Percentiles rank a stretch among this genome's conserved stretches.
Evolutionary conservation across 2,888 invertebrate genomes (phyloP).

Genomic region (Tetheella fluctuosa): DNA sequence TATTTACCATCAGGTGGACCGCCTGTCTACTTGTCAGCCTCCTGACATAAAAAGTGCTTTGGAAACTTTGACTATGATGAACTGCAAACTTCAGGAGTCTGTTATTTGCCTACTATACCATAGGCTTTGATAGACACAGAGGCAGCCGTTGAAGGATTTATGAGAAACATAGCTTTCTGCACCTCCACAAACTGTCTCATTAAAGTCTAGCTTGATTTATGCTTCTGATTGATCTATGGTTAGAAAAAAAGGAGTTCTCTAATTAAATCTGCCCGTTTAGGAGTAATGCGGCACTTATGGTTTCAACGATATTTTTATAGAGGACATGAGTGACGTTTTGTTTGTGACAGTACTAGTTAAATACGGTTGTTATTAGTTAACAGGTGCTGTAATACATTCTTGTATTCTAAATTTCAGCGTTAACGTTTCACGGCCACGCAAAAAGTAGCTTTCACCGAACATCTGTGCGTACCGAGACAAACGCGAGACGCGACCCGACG

Average conservation of each 20-base stretch:
- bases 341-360: not conserved
- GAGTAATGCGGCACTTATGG: constrained; percentile 1
- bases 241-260: constrained; percentile 4
- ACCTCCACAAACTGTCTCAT: constrained; percentile 6
- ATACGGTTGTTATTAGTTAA: constrained; percentile 6
- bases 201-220: constrained; percentile 6
- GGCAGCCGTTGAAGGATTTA: constrained; percentile 6
- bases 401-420: constrained; percentile 29
- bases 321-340: not conserved
- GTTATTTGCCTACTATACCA: not conserved
- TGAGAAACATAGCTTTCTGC: constrained; percentile 5
- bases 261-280: constrained; percentile 9
- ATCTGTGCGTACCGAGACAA: constrained; percentile 74
- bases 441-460: constrained; percentile 68
- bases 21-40: too few relatives aligned
- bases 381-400: constrained; percentile 17
- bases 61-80: not conserved
- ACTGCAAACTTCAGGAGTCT: not conserved
- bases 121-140: constrained; percentile 7
- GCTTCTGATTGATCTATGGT: not conserved
- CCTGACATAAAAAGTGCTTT: not conserved
- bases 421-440: constrained; percentile 62
- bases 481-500: constrained; percentile 58
- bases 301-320: not conserved
- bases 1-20: too few relatives aligned